Evolutionary conservation across 2,113 vertebrate species (phyloP), one percentile per base, ranked within the genome.

Genomic region (Sminthopsis crassicaudata): DNA sequence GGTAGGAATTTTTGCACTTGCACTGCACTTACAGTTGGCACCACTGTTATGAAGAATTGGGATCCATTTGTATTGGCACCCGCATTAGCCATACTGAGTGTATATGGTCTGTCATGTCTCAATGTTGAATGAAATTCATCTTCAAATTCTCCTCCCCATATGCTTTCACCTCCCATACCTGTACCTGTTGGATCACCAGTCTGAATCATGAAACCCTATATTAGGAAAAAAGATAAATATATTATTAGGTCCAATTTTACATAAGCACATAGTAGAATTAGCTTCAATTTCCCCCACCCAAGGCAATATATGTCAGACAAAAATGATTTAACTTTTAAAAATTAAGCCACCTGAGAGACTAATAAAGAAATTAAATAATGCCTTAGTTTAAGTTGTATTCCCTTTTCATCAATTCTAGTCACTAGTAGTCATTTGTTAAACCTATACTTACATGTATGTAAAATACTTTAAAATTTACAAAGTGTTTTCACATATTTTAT

Each of bases 71-170:
- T 99, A 96, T 99, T 99, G 30, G 99, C 98, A 90, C 99, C 99
- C 36, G 98, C 99, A 50, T 99, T 99, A 60, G 99, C 99, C 99
- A 99, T 99, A 91, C 99, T 99, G 52, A 99, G 99, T 0, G 99
- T 99, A 97, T 99, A 99, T 1, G 99, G 99, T 90, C 99, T 99
- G 98, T 99, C 99, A 94, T 99, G 99, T 95, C 99, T 98, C 98
- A 99, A 98, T 14, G 99, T 99, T 95, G 99, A 98, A 89, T 99
- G 99, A 97, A 99, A 99, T 97, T 99, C 99, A 4, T 99, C 99
- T 98, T 99, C 99, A 97, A 99, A 99, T 98, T 99, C 99, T 95
- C 99, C 99, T 94, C 99, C 99, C 99, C 99, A 99, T 97, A 99
- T 99, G 98, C 99, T 99, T 98, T 99, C 99, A 92, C 99, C 99